Percentiles rank a stretch among this genome's conserved stretches.
Evolutionary conservation across 1,140 invertebrate species (phyloP).

Genomic region (Hetaerina americana): DNA sequence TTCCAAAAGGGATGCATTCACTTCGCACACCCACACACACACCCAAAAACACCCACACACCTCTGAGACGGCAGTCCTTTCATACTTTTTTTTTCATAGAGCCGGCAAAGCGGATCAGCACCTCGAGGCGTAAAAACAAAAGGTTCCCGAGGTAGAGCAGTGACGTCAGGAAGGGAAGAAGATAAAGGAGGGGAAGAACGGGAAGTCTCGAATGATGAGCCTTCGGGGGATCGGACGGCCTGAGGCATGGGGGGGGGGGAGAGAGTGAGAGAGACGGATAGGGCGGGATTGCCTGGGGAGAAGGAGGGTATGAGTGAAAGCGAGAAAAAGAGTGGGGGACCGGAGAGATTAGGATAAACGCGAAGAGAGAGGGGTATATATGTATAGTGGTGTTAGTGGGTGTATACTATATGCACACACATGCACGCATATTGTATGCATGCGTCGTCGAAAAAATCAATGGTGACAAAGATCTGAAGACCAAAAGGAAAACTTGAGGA

Average conservation of each 20-base stretch:
- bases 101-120: background rate
- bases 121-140: background rate
- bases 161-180: too few relatives aligned
- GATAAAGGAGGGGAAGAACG: conserved; percentile 26
- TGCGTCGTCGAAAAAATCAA: too few relatives aligned
- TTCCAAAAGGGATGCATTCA: background rate
- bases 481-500: too few relatives aligned
- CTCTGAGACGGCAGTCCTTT: too few relatives aligned
- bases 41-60: too few relatives aligned
- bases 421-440: too few relatives aligned
- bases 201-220: conserved; percentile 13
- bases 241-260: conserved; percentile 22
- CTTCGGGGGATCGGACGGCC: conserved; percentile 16
- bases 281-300: conserved; percentile 11
- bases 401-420: too few relatives aligned
- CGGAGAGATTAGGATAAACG: conserved; percentile 21
- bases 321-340: conserved; percentile 3
- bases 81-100: too few relatives aligned
- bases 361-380: conserved; percentile 24
- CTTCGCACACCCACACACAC: background rate
- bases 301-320: conserved; percentile 8
- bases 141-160: too few relatives aligned
- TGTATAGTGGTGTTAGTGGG: background rate
- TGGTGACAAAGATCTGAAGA: too few relatives aligned
- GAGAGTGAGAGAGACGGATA: too few relatives aligned